phyloP scores from a whole-genome alignment of 2,113 vertebrate genomes.

The Serinus canaria region DNA sequence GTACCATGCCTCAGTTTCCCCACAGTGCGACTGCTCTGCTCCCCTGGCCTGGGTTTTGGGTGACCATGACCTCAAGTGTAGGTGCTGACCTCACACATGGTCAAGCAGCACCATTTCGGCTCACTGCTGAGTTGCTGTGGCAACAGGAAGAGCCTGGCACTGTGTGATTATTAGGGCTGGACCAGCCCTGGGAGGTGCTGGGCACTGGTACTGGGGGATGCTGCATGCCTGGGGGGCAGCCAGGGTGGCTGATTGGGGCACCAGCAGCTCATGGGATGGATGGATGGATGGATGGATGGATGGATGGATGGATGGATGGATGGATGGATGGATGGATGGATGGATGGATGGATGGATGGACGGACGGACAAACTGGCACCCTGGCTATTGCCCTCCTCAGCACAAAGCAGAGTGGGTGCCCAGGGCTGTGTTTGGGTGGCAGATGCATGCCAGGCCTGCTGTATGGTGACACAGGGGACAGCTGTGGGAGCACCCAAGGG shows the following conservation, averaged over 20 bases:
- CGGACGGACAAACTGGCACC: rapidly evolving
- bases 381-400: neutral
- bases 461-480: rapidly evolving
- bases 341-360: rapidly evolving
- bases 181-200: neutral
- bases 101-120: neutral
- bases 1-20: neutral
- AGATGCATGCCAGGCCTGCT: neutral
- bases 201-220: neutral
- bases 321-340: too few relatives aligned
- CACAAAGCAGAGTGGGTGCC: rapidly evolving
- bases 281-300: too few relatives aligned
- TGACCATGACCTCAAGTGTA: rapidly evolving
- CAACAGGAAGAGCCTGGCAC: neutral
- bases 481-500: rapidly evolving
- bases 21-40: rapidly evolving
- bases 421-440: neutral
- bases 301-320: neutral
- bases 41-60: neutral
- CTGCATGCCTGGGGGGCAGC: neutral
- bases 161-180: neutral
- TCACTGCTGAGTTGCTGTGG: neutral
- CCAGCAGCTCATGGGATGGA: neutral
- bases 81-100: neutral
- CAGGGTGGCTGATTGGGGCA: rapidly evolving